Evolutionary conservation across 2,113 vertebrate species (phyloP).

Genomic region (Ceuthmochares aereus): DNA sequence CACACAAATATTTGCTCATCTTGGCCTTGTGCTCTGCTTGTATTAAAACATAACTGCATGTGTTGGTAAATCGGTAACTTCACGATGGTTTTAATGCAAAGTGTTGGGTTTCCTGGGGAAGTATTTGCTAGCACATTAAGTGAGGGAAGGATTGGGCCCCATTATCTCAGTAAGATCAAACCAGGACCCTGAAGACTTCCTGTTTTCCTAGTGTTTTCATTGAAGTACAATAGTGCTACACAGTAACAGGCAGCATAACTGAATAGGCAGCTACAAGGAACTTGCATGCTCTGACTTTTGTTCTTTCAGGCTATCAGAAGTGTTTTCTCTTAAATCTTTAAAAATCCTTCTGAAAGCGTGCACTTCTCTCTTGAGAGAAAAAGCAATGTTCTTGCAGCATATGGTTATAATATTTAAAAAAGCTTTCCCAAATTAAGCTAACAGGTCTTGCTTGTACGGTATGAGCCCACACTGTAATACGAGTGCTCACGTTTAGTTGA

Average conservation of each 20-base stretch:
- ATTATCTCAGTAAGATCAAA: background rate
- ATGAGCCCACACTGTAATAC: background rate
- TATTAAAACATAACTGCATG: background rate
- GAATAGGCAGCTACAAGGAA: background rate
- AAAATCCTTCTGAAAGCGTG: background rate
- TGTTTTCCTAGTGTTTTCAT: background rate
- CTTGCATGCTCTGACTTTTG: background rate
- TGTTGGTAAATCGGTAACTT: background rate
- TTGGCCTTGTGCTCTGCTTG: background rate
- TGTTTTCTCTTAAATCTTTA: background rate
- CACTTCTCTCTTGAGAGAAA: background rate
- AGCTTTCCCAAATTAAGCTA: background rate
- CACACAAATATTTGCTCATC: background rate
- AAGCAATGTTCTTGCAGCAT: background rate
- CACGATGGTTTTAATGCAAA: background rate
- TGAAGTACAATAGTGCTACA: background rate
- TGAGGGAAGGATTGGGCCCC: background rate
- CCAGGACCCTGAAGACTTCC: background rate
- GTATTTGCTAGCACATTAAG: background rate
- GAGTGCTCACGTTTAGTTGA: background rate
- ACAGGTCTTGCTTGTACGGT: background rate
- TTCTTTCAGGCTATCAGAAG: background rate
- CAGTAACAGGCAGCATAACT: background rate
- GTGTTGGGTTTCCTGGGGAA: background rate
- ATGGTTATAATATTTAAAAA: background rate